A percentile compares a stretch with the other conserved stretches of the same genome.
Conservation (phyloP, 2,888 invertebrate species). For the Linyphia triangularis region DNA sequence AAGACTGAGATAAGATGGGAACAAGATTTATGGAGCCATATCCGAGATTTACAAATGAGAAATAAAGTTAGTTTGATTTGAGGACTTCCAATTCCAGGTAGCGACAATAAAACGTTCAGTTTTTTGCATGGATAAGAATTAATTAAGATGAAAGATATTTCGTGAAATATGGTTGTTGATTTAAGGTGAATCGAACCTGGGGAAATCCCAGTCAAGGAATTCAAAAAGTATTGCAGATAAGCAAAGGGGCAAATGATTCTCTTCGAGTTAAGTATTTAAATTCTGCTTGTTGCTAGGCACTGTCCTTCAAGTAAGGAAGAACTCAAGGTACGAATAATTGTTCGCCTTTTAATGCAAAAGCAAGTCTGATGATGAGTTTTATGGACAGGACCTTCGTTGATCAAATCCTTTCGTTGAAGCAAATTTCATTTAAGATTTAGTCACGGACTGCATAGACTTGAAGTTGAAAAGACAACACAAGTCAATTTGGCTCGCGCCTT, state of each 20-base stretch:
- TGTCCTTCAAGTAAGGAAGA: too few species aligned
- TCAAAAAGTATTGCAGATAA: background rate
- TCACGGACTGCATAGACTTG: background rate
- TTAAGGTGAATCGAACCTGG: background rate
- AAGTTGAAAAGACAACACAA: background rate
- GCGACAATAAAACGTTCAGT: background rate
- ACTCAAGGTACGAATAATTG: too few species aligned
- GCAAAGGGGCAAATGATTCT: background rate
- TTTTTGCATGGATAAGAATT: background rate
- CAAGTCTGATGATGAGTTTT: background rate
- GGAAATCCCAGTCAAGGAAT: background rate
- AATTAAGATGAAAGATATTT: too few species aligned
- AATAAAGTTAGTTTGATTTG: background rate
- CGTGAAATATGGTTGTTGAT: too few species aligned
- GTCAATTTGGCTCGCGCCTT: background rate
- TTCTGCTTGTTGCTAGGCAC: too few species aligned
- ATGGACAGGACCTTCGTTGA: background rate
- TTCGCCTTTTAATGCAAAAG: background rate
- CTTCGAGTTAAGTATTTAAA: background rate
- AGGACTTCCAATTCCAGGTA: background rate
- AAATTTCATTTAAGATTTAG: background rate
- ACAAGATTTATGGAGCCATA: background rate
- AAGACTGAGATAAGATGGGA: background rate
- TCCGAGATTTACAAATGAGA: background rate
- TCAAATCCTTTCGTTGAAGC: background rate